A percentile compares a stretch with the other conserved stretches of the same genome.
Conservation (phyloP, 2,113 vertebrate species). For the Spizaetus ornatus region DNA sequence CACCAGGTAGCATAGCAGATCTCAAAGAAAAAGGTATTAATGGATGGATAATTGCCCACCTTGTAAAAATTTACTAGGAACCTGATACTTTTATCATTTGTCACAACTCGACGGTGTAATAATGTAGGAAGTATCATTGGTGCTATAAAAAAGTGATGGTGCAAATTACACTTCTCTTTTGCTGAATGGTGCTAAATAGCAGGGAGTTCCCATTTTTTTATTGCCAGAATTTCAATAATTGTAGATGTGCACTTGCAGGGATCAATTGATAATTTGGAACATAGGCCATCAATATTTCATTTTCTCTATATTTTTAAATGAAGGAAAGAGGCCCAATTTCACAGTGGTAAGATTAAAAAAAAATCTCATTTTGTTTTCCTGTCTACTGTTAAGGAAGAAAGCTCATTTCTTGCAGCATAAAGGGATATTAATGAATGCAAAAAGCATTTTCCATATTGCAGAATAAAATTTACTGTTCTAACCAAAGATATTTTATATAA, state of each 20-base stretch:
- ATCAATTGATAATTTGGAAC: slow-evolving; percentile 69
- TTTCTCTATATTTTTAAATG: slow-evolving; percentile 62
- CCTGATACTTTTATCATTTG: slow-evolving; percentile 11
- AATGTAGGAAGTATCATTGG: slow-evolving; percentile 11
- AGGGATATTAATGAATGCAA: slow-evolving; percentile 70
- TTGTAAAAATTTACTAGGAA: slow-evolving; percentile 29
- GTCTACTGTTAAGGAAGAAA: background rate
- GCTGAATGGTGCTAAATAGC: slow-evolving; percentile 35
- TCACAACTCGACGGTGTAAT: background rate
- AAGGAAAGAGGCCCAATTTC: slow-evolving; percentile 53
- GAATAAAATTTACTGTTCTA: slow-evolving; percentile 64
- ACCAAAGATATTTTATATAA: slow-evolving; percentile 71
- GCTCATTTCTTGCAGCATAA: slow-evolving; percentile 42
- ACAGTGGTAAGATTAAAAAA: slow-evolving; percentile 49
- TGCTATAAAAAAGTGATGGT: slow-evolving; percentile 36
- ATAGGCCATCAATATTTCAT: slow-evolving; percentile 53
- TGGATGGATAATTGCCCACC: background rate
- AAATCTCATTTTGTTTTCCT: slow-evolving; percentile 36
- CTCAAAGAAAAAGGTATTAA: background rate
- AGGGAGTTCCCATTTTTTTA: slow-evolving; percentile 41
- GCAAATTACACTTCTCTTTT: slow-evolving; percentile 47
- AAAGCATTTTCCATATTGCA: slow-evolving; percentile 59
- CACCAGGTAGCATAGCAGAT: background rate
- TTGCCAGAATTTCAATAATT: slow-evolving; percentile 57
- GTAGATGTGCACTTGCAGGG: slow-evolving; percentile 26